Evolutionary conservation across 2,888 invertebrate genomes (phyloP).

Genomic region (Diachrysia chrysitis): DNA sequence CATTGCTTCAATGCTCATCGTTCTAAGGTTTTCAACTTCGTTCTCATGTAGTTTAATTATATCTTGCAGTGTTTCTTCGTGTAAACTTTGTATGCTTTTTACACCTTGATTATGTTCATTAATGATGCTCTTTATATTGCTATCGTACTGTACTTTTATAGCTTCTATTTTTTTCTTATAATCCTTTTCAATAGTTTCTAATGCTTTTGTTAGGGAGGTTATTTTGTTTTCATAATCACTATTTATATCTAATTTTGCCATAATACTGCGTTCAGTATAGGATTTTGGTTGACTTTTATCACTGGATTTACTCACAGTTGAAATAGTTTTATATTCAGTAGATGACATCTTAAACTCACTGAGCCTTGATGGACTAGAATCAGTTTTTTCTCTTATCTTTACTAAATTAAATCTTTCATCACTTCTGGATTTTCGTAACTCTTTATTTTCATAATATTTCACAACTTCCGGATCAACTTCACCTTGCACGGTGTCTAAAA

Average conservation of each 20-base stretch:
- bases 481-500: conserved; percentile 67
- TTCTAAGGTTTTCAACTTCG: conserved; percentile 85
- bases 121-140: conserved; percentile 85
- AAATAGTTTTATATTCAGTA: conserved; percentile 53
- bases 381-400: conserved; percentile 38
- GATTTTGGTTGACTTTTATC: conserved; percentile 51
- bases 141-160: conserved; percentile 87
- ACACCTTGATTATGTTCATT: conserved; percentile 89
- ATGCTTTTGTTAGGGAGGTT: conserved; percentile 67
- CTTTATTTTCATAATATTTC: conserved; percentile 50
- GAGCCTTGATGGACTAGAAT: conserved; percentile 50
- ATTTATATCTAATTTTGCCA: conserved; percentile 68
- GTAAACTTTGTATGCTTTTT: conserved; percentile 86
- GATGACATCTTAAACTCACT: conserved; percentile 55
- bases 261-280: conserved; percentile 63
- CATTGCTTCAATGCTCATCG: conserved; percentile 85
- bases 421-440: conserved; percentile 65
- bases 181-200: conserved; percentile 77
- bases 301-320: conserved; percentile 57
- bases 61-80: conserved; percentile 86
- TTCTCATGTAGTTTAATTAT: conserved; percentile 85
- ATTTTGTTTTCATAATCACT: conserved; percentile 77
- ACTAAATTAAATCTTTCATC: conserved; percentile 60
- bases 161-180: conserved; percentile 81
- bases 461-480: conserved; percentile 62